Percentiles rank a stretch among this genome's conserved stretches.
phyloP scores from a whole-genome alignment of 2,797 vertebrate genomes.

The Melopsittacus undulatus region DNA sequence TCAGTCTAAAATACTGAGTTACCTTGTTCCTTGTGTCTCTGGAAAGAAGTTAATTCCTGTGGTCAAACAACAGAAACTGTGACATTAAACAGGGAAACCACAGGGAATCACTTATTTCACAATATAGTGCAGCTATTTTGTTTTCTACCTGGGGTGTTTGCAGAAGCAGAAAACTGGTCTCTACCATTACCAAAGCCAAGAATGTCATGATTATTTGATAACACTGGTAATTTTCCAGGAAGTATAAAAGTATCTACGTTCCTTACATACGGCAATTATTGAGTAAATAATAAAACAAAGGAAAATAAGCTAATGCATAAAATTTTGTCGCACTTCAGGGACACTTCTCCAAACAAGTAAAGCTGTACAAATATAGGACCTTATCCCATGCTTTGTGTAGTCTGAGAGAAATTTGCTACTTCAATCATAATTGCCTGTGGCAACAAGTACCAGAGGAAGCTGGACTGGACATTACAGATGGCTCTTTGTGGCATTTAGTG shows the following conservation, averaged over 20 bases:
- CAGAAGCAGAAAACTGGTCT: neutral
- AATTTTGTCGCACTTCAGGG: neutral
- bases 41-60: neutral
- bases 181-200: neutral
- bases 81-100: neutral
- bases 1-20: neutral
- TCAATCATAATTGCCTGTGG: neutral
- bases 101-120: neutral
- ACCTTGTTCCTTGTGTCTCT: neutral
- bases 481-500: neutral
- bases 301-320: neutral
- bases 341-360: neutral
- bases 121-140: neutral
- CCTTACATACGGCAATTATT: neutral
- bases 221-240: neutral
- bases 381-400: neutral
- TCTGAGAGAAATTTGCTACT: neutral
- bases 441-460: neutral
- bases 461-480: neutral
- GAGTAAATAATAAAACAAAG: neutral
- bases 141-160: neutral
- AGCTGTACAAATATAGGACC: neutral
- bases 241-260: neutral
- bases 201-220: neutral
- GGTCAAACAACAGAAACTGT: neutral